A percentile compares a stretch with the other conserved stretches of the same genome.
These are phyloP conservation scores for Nephila pilipes DNA, from an alignment of 1,140 invertebrate species.

Conservation along the genomic window DNA sequence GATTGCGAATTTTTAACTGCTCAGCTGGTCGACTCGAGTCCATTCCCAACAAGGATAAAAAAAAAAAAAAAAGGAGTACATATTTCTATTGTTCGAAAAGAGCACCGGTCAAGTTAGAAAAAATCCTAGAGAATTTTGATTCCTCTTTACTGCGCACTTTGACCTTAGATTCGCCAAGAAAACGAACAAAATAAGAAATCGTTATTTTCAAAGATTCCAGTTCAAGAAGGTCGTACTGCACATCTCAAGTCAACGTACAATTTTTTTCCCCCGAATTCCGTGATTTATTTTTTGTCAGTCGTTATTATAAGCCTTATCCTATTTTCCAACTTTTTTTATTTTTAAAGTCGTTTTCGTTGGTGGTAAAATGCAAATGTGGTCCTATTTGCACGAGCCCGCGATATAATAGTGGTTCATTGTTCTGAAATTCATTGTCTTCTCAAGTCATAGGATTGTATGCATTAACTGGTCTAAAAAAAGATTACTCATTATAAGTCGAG, in stretches of 20 bases:
- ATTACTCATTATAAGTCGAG: constrained; percentile 8
- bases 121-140: constrained; percentile 60
- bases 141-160: constrained; percentile 65
- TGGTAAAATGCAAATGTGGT: constrained; percentile 49
- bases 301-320: constrained; percentile 56
- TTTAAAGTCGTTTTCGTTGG: constrained; percentile 10
- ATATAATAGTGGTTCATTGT: constrained; percentile 48
- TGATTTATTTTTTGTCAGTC: constrained; percentile 50
- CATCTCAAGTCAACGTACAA: neutral
- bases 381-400: neutral
- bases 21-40: constrained; percentile 10
- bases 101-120: constrained; percentile 61
- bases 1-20: constrained; percentile 51
- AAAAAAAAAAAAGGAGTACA: neutral
- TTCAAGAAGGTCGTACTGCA: constrained; percentile 50
- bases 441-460: neutral
- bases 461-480: constrained; percentile 40
- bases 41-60: constrained; percentile 6
- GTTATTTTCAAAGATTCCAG: constrained; percentile 68
- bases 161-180: constrained; percentile 40
- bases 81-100: constrained; percentile 53
- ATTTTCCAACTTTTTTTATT: constrained; percentile 35
- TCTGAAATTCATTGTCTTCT: constrained; percentile 22
- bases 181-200: neutral
- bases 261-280: neutral